Percentiles rank a stretch among this genome's conserved stretches.
phyloP scores from a whole-genome alignment of 2,113 vertebrate species.

The Sarotherodon lohbergeri region DNA sequence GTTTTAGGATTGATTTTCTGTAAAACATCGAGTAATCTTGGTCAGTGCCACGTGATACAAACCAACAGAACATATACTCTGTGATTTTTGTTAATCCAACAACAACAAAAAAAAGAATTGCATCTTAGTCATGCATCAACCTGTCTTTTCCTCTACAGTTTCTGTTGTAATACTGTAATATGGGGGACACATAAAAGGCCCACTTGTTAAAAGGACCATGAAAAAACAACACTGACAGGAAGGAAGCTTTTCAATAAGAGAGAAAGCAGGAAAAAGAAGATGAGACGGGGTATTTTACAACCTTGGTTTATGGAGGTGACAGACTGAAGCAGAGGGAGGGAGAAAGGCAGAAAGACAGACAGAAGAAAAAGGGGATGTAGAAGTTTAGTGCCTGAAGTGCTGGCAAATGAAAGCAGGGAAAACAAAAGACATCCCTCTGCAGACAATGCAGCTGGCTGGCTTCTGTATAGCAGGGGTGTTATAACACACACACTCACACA shows the following conservation, averaged over 20 bases:
- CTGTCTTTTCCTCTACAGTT: slow-evolving; percentile 4
- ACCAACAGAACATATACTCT: neutral
- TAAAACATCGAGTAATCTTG: neutral
- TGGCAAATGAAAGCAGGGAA: slow-evolving; percentile 51
- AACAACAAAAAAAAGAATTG: neutral
- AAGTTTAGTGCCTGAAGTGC: slow-evolving; percentile 49
- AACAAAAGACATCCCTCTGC: slow-evolving; percentile 57
- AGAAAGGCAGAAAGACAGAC: slow-evolving; percentile 22
- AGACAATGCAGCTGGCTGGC: slow-evolving; percentile 29
- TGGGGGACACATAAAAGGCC: slow-evolving; percentile 40
- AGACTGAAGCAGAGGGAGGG: slow-evolving; percentile 42
- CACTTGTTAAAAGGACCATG: slow-evolving; percentile 55
- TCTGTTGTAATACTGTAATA: slow-evolving; percentile 46
- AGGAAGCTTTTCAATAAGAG: slow-evolving; percentile 65
- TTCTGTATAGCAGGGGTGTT: slow-evolving; percentile 11
- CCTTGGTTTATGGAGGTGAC: slow-evolving; percentile 63
- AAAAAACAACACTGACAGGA: slow-evolving; percentile 58
- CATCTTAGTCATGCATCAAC: slow-evolving; percentile 45
- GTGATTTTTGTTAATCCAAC: neutral
- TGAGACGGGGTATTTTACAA: slow-evolving; percentile 57
- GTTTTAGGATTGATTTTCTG: neutral
- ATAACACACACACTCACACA: slow-evolving; percentile 4
- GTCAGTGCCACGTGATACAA: neutral
- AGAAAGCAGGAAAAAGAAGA: slow-evolving; percentile 26
- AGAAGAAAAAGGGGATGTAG: slow-evolving; percentile 26